These are phyloP conservation scores for Hydropsyche betteni DNA, from an alignment of 2,888 invertebrate species.

Conservation along the genomic window DNA sequence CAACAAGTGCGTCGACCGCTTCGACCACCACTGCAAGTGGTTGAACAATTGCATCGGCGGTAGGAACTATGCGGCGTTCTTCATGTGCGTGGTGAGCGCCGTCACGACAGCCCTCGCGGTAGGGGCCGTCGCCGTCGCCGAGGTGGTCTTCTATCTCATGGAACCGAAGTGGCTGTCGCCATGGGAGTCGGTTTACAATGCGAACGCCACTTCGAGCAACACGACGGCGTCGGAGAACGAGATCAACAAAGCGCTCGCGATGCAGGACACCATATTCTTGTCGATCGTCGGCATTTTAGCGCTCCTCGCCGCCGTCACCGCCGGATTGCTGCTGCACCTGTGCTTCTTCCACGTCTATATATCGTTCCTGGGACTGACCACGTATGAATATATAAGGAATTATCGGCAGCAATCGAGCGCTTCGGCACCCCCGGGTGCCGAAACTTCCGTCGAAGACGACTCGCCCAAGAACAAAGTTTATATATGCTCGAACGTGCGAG, in stretches of 20 bases:
- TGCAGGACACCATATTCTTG: conserved; percentile 69
- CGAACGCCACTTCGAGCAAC: conserved; percentile 48
- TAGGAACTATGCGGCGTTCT: conserved; percentile 86
- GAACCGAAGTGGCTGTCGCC: conserved; percentile 66
- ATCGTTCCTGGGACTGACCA: conserved; percentile 83
- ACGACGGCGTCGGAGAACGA: conserved; percentile 50
- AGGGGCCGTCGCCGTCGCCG: conserved; percentile 73
- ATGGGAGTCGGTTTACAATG: conserved; percentile 56
- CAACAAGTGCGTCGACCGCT: conserved; percentile 95
- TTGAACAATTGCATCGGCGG: conserved; percentile 96
- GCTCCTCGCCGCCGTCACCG: conserved; percentile 76
- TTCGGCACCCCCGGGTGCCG: conserved; percentile 53
- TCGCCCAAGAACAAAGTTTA: conserved; percentile 47
- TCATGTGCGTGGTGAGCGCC: conserved; percentile 82
- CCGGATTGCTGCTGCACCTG: conserved; percentile 81
- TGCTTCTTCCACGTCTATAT: conserved; percentile 91
- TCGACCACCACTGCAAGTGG: conserved; percentile 99
- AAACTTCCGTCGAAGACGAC: conserved; percentile 52
- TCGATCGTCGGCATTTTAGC: conserved; percentile 70
- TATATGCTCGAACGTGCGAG: conserved; percentile 49
- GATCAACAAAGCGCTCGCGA: conserved; percentile 51
- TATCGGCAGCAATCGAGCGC: conserved; percentile 59
- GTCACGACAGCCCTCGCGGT: conserved; percentile 77
- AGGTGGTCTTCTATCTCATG: conserved; percentile 73
- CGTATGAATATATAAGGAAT: conserved; percentile 83